phyloP scores from a whole-genome alignment of 2,888 invertebrate species.

The Xanthia icteritia region DNA sequence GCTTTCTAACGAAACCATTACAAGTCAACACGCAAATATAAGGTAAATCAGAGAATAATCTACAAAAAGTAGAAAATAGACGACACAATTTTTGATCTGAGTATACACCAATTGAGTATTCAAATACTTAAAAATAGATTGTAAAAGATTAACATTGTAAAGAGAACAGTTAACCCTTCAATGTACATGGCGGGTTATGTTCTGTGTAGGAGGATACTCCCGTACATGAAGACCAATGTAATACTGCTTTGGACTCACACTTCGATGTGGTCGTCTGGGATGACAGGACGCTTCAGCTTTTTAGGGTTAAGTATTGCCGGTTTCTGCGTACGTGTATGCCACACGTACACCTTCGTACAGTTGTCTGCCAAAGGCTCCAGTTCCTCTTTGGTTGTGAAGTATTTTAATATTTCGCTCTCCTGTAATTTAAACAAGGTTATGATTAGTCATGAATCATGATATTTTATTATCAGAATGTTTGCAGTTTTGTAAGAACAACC shows the following conservation, averaged over 20 bases:
- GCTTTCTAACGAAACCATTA: constrained; percentile 3
- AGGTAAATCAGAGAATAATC: constrained; percentile 19
- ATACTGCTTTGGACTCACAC: constrained; percentile 75
- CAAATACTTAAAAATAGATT: constrained; percentile 44
- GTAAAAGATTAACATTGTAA: constrained; percentile 52
- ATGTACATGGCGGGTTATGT: constrained; percentile 49
- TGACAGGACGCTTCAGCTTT: constrained; percentile 89
- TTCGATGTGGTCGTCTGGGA: constrained; percentile 84
- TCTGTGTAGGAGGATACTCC: constrained; percentile 39
- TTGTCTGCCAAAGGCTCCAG: constrained; percentile 97
- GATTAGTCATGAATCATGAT: constrained; percentile 9
- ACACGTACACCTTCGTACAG: constrained; percentile 98
- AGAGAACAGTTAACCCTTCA: constrained; percentile 47
- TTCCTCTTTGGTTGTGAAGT: constrained; percentile 93
- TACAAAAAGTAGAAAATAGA: constrained; percentile 42
- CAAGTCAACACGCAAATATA: constrained; percentile 11
- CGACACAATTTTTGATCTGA: constrained; percentile 39
- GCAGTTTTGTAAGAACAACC: neutral
- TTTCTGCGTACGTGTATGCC: constrained; percentile 99
- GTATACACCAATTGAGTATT: constrained; percentile 63
- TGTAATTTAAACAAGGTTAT: constrained; percentile 72
- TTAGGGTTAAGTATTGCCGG: constrained; percentile 93
- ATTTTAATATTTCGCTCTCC: constrained; percentile 95
- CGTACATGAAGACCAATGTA: constrained; percentile 54
- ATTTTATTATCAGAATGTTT: neutral